Evolutionary conservation across 2,113 vertebrate species (phyloP), one percentile per base, ranked within the genome.

Genomic region (Tachycineta bicolor): DNA sequence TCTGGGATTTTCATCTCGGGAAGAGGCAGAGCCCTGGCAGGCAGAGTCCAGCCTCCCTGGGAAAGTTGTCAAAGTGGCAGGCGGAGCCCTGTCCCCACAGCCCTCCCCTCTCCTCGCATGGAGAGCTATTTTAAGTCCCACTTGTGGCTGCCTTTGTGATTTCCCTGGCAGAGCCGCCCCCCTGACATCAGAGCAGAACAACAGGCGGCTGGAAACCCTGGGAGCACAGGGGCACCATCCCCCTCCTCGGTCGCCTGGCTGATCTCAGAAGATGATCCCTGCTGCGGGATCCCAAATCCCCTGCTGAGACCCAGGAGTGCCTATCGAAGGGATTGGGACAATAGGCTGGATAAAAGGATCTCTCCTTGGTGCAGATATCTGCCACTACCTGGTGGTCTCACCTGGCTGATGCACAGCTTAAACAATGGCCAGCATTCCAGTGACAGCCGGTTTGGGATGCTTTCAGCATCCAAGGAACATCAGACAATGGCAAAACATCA

Each of bases 101-200:
- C 50, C 58, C 39, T 41, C 64, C 58, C 33, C 28, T 83, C 75
- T 58, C 71, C 85, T 55, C 53, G n/a, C 80, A 52, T n/a, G 44
- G 71, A 14, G 90, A 94, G 95, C 95, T 98, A 97, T 98, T 98
- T 96, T 96, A 84, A 95, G 96, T 79, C 83, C 96, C 96, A 95
- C 94, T 96, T 95, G 97, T 96, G 90, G 94, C 87, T 95, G 96
- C 44, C 60, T 97, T 93, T 95, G 91, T 97, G 96, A 96, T 96
- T 95, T 95, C 89, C 85, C 83, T 65, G 96, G 94, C 96, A 96
- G 39, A 41, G 93, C 85, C 11, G 44, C 37, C 76, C 71, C 63
- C 84, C 83, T 96, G 96, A 98, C 97, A 96, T 96, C 97, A 97
- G 89, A 37, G 56, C 82, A 74, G 11, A 73, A 56, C 28, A 37